Evolutionary conservation across 1,140 invertebrate genomes (phyloP).

Genomic region (Cepaea nemoralis): DNA sequence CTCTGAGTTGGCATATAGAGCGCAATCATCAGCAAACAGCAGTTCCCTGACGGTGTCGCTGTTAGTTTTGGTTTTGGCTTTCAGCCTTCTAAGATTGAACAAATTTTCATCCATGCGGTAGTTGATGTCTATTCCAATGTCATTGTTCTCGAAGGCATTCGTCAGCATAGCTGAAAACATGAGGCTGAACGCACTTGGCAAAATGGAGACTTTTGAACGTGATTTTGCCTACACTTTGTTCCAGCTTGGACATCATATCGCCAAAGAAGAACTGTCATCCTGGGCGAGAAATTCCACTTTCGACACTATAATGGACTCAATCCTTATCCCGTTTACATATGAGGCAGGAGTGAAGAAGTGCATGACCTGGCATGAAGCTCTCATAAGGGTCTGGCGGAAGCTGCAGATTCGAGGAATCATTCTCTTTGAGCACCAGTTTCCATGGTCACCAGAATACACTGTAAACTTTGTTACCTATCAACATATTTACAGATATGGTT

Average conservation of each 20-base stretch:
- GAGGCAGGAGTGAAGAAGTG: conserved; percentile 52
- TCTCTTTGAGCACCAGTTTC: conserved; percentile 53
- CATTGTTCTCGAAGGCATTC: no score
- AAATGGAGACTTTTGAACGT: conserved; percentile 61
- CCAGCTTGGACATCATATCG: conserved; percentile 53
- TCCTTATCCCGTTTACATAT: conserved; percentile 55
- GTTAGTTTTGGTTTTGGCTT: no score
- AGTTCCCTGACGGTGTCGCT: no score
- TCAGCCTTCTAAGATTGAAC: no score
- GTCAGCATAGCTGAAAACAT: no score
- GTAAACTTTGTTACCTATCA: neutral
- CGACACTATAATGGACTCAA: conserved; percentile 59
- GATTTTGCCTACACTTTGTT: conserved; percentile 57
- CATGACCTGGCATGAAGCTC: conserved; percentile 56
- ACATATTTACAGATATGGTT: conserved; percentile 32
- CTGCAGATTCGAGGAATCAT: conserved; percentile 62
- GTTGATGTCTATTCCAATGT: no score
- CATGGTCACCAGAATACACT: conserved; percentile 15
- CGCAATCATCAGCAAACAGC: no score
- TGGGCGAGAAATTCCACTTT: conserved; percentile 54
- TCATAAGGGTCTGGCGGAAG: conserved; percentile 56
- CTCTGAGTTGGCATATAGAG: no score
- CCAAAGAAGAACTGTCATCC: conserved; percentile 47
- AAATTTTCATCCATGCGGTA: no score
- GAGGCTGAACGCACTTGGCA: no score